Conservation (phyloP, 1,140 invertebrate genomes). For the Drosophila watanabei region DNA sequence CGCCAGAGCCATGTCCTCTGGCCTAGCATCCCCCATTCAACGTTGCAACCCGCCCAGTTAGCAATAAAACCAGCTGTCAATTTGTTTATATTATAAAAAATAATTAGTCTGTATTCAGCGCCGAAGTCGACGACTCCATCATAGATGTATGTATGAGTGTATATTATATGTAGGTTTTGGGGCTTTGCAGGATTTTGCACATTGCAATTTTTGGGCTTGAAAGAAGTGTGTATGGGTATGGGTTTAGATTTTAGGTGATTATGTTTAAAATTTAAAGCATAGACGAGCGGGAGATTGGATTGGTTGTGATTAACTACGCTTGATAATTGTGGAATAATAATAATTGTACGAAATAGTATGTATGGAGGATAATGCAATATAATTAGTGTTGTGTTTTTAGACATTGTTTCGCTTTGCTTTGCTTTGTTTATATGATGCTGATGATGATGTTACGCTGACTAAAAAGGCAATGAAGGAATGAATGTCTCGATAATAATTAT, state of each 20-base stretch:
- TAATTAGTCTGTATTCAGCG: slow-evolving; percentile 82
- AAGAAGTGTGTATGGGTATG: slow-evolving; percentile 21
- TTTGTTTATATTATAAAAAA: slow-evolving; percentile 84
- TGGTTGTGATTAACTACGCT: slow-evolving; percentile 76
- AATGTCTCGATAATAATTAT: slow-evolving; percentile 48
- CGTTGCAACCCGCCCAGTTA: slow-evolving; percentile 23
- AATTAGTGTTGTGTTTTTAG: slow-evolving; percentile 63
- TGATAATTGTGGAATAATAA: slow-evolving; percentile 80
- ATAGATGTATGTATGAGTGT: slow-evolving; percentile 62
- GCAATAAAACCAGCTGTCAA: slow-evolving; percentile 81
- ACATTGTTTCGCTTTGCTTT: slow-evolving; percentile 35
- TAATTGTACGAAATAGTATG: slow-evolving; percentile 71
- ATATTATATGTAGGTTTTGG: slow-evolving; percentile 34
- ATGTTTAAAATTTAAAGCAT: slow-evolving; percentile 71
- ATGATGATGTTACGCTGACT: slow-evolving; percentile 60
- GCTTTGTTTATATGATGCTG: slow-evolving; percentile 50
- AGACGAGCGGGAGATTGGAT: slow-evolving; percentile 33
- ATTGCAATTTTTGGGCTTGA: slow-evolving; percentile 46
- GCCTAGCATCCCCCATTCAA: slow-evolving; percentile 18
- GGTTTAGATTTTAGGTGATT: slow-evolving; percentile 55
- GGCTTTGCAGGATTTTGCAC: slow-evolving; percentile 40
- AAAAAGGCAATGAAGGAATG: slow-evolving; percentile 75
- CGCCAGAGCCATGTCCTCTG: neutral
- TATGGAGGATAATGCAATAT: slow-evolving; percentile 77
- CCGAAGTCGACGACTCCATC: slow-evolving; percentile 79